Evolutionary conservation across 2,113 vertebrate species (phyloP).

Genomic region (Martes martes): DNA sequence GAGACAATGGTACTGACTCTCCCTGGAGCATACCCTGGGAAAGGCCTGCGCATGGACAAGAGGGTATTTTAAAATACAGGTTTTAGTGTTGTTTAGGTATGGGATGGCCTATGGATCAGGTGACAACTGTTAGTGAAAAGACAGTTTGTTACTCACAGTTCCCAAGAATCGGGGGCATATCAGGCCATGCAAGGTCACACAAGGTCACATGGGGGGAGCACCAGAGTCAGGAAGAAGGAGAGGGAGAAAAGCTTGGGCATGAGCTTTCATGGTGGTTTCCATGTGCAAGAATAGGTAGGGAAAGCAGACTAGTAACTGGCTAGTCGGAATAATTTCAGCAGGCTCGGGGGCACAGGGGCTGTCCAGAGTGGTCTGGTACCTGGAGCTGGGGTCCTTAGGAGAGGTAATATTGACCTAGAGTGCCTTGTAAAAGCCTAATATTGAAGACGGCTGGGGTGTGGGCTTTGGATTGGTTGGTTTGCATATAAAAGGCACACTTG

Average conservation of each 20-base stretch:
- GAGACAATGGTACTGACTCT: neutral
- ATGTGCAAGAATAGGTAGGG: neutral
- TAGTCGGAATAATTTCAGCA: neutral
- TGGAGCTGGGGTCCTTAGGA: neutral
- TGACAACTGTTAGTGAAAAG: neutral
- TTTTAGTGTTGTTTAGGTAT: neutral
- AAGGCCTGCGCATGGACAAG: neutral
- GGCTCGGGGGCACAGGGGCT: neutral
- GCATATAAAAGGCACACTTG: neutral
- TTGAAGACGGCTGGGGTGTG: neutral
- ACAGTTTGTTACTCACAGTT: neutral
- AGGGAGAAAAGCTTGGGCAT: neutral
- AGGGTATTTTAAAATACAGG: neutral
- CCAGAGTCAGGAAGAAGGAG: neutral
- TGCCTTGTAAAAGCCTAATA: neutral
- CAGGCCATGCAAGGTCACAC: rapidly evolving
- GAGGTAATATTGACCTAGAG: neutral
- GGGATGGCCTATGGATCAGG: neutral
- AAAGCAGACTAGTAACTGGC: neutral
- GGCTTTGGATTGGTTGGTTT: neutral
- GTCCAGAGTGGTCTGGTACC: neutral
- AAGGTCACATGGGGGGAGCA: too few relatives aligned
- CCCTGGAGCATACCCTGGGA: neutral
- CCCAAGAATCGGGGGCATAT: neutral
- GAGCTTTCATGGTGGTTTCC: neutral